Percentiles rank a stretch among this genome's conserved stretches.
These are phyloP conservation scores for Cynaeus angustus DNA, from an alignment of 2,888 invertebrate species.

Conservation along the genomic window DNA sequence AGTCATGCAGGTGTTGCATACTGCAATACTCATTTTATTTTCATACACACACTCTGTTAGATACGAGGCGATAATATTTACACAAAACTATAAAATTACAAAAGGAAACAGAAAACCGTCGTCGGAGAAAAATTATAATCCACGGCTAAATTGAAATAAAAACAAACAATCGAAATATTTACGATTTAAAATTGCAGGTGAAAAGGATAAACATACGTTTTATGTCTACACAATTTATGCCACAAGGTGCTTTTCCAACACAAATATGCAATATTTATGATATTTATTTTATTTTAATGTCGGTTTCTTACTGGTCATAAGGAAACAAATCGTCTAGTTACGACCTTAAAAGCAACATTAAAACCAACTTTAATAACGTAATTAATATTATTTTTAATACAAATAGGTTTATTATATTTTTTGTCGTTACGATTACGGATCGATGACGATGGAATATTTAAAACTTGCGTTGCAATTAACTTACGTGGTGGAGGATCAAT, in stretches of 20 bases:
- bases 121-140: slow-evolving; percentile 57
- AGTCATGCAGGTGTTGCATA: slow-evolving; percentile 54
- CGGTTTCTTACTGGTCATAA: slow-evolving; percentile 56
- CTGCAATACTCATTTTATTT: slow-evolving; percentile 53
- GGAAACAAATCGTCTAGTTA: slow-evolving; percentile 57
- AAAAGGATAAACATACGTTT: slow-evolving; percentile 62
- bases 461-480: slow-evolving; percentile 34
- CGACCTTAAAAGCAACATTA: slow-evolving; percentile 52
- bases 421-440: slow-evolving; percentile 5
- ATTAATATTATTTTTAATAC: slow-evolving; percentile 54
- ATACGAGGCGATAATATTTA: slow-evolving; percentile 62
- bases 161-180: slow-evolving; percentile 65
- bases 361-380: slow-evolving; percentile 55
- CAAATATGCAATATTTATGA: slow-evolving; percentile 50
- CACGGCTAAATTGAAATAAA: slow-evolving; percentile 58
- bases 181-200: slow-evolving; percentile 65
- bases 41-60: slow-evolving; percentile 53
- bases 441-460: slow-evolving; percentile 32
- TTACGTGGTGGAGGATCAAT: slow-evolving; percentile 25
- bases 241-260: slow-evolving; percentile 54
- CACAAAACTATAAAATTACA: slow-evolving; percentile 57
- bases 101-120: slow-evolving; percentile 54
- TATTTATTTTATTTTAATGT: slow-evolving; percentile 53
- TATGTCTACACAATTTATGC: slow-evolving; percentile 57
- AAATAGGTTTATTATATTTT: slow-evolving; percentile 13